Evolutionary conservation across 2,113 vertebrate genomes (phyloP), one percentile per base, ranked within the genome.

Genomic region (Alligator mississippiensis): DNA sequence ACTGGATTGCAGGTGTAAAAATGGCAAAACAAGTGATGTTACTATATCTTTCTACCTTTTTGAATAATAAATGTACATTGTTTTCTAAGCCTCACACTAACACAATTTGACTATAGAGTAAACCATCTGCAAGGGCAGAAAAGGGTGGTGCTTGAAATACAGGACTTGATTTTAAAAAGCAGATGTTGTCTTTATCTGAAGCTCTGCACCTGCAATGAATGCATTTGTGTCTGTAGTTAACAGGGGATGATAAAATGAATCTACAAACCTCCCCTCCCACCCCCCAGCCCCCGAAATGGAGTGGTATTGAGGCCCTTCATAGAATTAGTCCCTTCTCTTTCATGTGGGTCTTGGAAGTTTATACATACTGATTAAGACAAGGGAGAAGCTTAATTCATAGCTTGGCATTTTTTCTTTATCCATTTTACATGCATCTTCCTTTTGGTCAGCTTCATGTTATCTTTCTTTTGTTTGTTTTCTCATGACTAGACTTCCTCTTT

Each of bases 401-500:
- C 87, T 93, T 91, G 85, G 21, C 47, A n/a, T 79, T 58, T 59
- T 59, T 81, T 95, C 96, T 76, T 82, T 15, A 63, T 93, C 94
- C 89, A 59, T 91, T 84, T 87, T 90, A 64, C 95, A 96, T 97
- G 93, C 92, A 8, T 95, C 97, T 97, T 95, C 57, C 47, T 80
- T 97, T 97, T 96, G 95, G 98, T 93, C 96, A 82, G 91, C 93
- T 97, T 95, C 95, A 97, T 95, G 93, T 97, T 98, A 77, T 97
- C 91, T 96, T 90, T 96, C 90, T 97, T 97, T 91, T 97, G 96
- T 97, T 96, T 98, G 94, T 98, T 98, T 98, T 97, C 96, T 97
- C 95, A 98, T 97, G 97, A 98, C 97, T 98, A 99, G 98, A 98
- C 97, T 97, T 97, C 97, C 91, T 98, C 98, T 97, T 97, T 98